phyloP scores from a whole-genome alignment of 2,797 vertebrate species.

The Anolis apletophallus region DNA sequence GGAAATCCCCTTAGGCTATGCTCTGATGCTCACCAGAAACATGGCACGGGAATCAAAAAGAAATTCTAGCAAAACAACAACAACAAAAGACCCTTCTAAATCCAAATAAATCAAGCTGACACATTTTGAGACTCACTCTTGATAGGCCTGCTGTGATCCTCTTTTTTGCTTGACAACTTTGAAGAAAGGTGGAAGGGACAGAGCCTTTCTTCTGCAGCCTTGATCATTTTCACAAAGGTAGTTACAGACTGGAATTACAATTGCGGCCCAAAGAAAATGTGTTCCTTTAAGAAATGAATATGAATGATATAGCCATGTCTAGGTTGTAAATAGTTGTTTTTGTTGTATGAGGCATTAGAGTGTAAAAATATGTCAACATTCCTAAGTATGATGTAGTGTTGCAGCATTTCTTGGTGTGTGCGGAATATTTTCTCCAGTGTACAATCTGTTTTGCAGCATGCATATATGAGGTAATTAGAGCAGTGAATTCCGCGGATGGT shows the following conservation, averaged over 20 bases:
- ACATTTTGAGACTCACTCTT: conserved; percentile 16
- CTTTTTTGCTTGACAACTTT: conserved; percentile 35
- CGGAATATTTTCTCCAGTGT: not conserved
- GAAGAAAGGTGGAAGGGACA: conserved; percentile 38
- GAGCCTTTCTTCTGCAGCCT: conserved; percentile 11
- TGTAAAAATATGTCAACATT: not conserved
- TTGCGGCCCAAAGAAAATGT: rapidly evolving
- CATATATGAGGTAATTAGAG: not conserved
- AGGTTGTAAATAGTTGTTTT: not conserved
- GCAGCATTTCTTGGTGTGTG: not conserved
- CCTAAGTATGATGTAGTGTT: not conserved
- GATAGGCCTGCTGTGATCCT: conserved; percentile 31
- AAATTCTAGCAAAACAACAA: conserved; percentile 17
- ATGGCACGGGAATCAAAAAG: conserved; percentile 25
- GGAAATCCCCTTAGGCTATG: conserved; percentile 41
- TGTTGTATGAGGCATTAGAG: not conserved
- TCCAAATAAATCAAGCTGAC: conserved; percentile 49
- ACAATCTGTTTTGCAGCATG: not conserved
- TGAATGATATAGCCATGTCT: conserved; percentile 10
- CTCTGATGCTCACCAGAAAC: conserved; percentile 13
- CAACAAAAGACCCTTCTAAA: not conserved
- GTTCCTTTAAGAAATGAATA: not conserved
- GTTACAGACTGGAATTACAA: conserved; percentile 29
- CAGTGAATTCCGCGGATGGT: not conserved
- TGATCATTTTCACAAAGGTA: conserved; percentile 22